Conservation (phyloP, 1,140 invertebrate species). For the Bombus superbus region DNA sequence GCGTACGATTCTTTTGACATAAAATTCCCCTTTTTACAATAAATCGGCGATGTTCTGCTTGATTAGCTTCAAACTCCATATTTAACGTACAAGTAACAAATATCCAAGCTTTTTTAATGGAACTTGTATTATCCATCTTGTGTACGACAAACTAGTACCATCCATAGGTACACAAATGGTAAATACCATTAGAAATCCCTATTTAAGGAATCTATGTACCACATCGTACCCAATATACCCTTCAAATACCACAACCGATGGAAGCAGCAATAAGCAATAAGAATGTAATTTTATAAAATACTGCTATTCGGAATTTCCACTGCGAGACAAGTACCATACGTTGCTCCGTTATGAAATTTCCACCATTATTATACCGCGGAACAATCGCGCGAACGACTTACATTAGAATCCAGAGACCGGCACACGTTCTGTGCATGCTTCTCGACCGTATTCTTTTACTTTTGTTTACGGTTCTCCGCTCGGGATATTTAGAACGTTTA, state of each 20-base stretch:
- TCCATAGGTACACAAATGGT: background rate
- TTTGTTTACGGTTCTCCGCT: constrained; percentile 11
- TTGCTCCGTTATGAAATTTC: background rate
- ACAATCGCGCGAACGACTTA: background rate
- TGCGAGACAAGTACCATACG: background rate
- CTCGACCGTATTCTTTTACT: constrained; percentile 1
- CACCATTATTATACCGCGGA: background rate
- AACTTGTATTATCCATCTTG: background rate
- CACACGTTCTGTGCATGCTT: constrained; percentile 1
- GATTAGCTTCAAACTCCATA: no score
- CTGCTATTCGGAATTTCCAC: background rate
- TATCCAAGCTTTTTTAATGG: background rate
- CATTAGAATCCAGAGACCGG: background rate
- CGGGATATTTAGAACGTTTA: constrained; percentile 37
- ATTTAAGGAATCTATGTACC: background rate
- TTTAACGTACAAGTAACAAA: no score
- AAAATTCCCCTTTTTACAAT: no score
- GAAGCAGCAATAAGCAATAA: background rate
- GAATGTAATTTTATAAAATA: background rate
- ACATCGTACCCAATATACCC: no score
- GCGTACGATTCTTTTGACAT: no score
- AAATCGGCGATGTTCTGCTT: no score
- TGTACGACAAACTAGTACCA: background rate
- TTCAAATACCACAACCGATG: no score
- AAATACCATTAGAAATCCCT: background rate